Evolutionary conservation across 2,888 invertebrate species (phyloP).

Genomic region (Entomobrya proxima): DNA sequence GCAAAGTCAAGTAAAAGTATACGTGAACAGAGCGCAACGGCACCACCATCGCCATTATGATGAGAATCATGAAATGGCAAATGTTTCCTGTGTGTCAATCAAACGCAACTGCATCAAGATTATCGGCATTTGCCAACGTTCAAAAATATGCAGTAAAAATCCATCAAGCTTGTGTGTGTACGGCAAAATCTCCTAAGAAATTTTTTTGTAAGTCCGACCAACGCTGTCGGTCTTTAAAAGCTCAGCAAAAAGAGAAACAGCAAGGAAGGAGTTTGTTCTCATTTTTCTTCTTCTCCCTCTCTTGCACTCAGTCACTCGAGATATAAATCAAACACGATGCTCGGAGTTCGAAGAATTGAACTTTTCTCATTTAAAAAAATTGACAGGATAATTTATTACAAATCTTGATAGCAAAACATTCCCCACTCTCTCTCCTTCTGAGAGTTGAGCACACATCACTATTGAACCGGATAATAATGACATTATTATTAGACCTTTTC

Average conservation of each 20-base stretch:
- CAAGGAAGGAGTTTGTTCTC: not conserved
- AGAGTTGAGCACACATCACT: not conserved
- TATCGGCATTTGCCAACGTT: not conserved
- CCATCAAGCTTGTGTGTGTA: not conserved
- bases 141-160: not conserved
- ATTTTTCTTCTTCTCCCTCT: slow-evolving; percentile 4
- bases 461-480: slow-evolving; percentile 31
- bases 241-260: not conserved
- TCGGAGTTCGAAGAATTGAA: slow-evolving; percentile 20
- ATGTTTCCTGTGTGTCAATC: slow-evolving; percentile 38
- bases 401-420: slow-evolving; percentile 33
- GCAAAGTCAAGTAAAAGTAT: not conserved
- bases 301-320: slow-evolving; percentile 5
- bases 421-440: not conserved
- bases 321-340: slow-evolving; percentile 32
- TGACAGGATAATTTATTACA: slow-evolving; percentile 53
- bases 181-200: not conserved
- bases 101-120: slow-evolving; percentile 15
- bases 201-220: not conserved
- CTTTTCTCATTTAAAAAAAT: slow-evolving; percentile 31
- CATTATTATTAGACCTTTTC: slow-evolving; percentile 34
- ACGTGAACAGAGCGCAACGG: not conserved
- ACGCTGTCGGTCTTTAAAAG: not conserved
- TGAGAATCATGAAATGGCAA: slow-evolving; percentile 1
- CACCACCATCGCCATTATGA: not conserved